Conservation (phyloP, 2,113 vertebrate genomes). For the Mystacornis crossleyi region DNA sequence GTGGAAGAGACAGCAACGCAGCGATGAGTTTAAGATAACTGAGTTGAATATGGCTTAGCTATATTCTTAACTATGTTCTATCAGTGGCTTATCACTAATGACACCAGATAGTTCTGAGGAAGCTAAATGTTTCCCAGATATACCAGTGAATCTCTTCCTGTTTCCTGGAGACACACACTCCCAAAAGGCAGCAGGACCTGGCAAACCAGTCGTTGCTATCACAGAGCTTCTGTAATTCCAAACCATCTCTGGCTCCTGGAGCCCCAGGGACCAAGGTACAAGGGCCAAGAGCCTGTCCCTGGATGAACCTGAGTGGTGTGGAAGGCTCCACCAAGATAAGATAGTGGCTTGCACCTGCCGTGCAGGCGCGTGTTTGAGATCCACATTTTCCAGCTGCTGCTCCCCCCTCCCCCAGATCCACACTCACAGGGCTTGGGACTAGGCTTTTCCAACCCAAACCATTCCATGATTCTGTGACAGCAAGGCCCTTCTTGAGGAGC, state of each 20-base stretch:
- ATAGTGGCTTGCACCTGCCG: not conserved
- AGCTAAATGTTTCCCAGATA: not conserved
- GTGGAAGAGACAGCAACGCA: not conserved
- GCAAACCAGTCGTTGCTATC: not conserved
- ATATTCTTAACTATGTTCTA: not conserved
- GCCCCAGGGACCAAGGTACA: not conserved
- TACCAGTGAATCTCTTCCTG: not conserved
- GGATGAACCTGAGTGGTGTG: not conserved
- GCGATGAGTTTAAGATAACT: not conserved
- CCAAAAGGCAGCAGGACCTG: not conserved
- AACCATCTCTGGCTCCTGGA: not conserved
- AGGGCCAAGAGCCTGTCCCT: not conserved
- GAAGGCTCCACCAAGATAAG: constrained; percentile 9
- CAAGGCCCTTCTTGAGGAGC: not conserved
- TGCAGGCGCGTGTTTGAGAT: not conserved
- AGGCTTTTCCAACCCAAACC: not conserved
- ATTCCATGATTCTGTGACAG: not conserved
- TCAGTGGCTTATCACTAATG: not conserved
- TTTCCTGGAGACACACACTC: not conserved
- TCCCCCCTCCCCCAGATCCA: not conserved
- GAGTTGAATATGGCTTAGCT: not conserved
- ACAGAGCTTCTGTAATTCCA: not conserved
- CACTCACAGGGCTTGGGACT: not conserved
- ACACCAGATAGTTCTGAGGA: not conserved
- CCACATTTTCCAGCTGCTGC: not conserved